Evolutionary conservation across 2,888 invertebrate species (phyloP).

Genomic region (Vandiemenella viatica): DNA sequence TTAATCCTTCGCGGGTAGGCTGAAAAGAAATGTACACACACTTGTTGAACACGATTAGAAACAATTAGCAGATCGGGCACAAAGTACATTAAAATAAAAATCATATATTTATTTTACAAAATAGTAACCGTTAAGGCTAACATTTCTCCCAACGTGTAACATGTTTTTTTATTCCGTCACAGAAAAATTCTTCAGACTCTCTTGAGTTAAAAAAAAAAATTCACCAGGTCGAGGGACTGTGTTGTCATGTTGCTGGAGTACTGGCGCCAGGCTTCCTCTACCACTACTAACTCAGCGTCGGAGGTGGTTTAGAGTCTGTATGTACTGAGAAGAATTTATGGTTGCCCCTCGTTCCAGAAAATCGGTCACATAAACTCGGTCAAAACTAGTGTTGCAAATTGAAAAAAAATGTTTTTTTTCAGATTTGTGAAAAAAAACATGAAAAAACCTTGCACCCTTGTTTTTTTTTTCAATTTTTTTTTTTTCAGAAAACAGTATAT

Average conservation of each 20-base stretch:
- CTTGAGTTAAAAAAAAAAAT: background rate
- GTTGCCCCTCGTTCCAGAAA: too few species aligned
- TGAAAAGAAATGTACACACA: background rate
- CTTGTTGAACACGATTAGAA: too few species aligned
- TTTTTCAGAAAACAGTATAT: too few species aligned
- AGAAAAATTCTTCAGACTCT: too few species aligned
- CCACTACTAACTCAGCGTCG: background rate
- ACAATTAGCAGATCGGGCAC: background rate
- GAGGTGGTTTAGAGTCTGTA: background rate
- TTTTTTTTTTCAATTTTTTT: too few species aligned
- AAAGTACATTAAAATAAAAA: background rate
- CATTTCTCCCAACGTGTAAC: background rate
- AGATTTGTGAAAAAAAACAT: too few species aligned
- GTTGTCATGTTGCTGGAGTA: background rate
- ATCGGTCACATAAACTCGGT: too few species aligned
- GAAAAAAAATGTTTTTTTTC: too few species aligned
- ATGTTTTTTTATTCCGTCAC: too few species aligned
- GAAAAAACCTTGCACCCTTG: background rate
- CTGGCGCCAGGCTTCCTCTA: background rate
- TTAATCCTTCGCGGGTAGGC: background rate
- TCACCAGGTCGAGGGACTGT: background rate
- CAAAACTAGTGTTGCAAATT: too few species aligned
- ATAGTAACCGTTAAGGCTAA: background rate
- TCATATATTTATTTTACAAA: background rate
- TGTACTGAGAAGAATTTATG: too few species aligned